Conservation (phyloP, 1,140 invertebrate genomes). For the Micrasema longulum region DNA sequence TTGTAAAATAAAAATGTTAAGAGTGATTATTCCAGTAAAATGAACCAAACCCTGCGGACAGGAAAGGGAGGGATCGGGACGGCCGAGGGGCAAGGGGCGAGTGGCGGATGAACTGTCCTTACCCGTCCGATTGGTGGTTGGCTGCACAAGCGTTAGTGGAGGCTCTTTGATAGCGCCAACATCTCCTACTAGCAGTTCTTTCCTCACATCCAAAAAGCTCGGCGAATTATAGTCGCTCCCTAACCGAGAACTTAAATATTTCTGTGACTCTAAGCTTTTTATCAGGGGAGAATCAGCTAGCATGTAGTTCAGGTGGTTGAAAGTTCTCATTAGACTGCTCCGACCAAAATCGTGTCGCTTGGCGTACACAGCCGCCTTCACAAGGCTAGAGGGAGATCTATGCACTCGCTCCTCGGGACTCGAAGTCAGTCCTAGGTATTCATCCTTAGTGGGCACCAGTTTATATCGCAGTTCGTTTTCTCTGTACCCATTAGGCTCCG, state of each 20-base stretch:
- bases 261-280: conserved; percentile 9
- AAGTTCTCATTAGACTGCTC: conserved; percentile 35
- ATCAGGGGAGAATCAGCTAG: conserved; percentile 9
- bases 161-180: conserved; percentile 55
- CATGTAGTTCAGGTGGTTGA: conserved; percentile 9
- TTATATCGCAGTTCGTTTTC: conserved; percentile 33
- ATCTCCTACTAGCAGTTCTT: conserved; percentile 57
- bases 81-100: conserved; percentile 39
- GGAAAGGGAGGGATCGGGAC: conserved; percentile 13
- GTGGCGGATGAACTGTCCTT: conserved; percentile 65
- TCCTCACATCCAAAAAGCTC: conserved; percentile 56
- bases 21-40: conserved; percentile 41
- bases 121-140: conserved; percentile 71
- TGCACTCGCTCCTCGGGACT: conserved; percentile 5
- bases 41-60: conserved; percentile 48
- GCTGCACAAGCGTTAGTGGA: conserved; percentile 57
- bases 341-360: conserved; percentile 69
- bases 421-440: conserved; percentile 21
- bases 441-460: conserved; percentile 47
- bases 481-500: not conserved
- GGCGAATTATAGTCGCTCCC: conserved; percentile 47
- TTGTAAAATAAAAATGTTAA: conserved; percentile 37
- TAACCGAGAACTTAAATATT: conserved; percentile 21
- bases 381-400: conserved; percentile 74
- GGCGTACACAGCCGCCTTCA: conserved; percentile 75